phyloP scores from a whole-genome alignment of 1,140 invertebrate species.

The Lutraria rhynchaena region DNA sequence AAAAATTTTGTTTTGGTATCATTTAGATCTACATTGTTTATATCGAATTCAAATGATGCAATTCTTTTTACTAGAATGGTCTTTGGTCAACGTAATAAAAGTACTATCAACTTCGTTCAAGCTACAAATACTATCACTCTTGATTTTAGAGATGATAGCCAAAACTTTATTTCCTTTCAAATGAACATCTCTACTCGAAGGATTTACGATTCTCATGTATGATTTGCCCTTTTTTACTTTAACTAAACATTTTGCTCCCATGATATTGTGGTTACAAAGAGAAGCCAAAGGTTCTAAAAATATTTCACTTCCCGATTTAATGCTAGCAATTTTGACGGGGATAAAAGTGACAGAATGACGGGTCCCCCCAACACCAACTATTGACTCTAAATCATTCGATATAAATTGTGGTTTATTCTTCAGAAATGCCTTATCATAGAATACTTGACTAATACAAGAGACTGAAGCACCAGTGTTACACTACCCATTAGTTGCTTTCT shows the following conservation, averaged over 20 bases:
- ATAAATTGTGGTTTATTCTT: too few species aligned
- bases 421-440: too few species aligned
- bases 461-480: too few species aligned
- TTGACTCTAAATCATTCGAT: too few species aligned
- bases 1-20: slow-evolving; percentile 26
- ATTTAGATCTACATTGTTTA: slow-evolving; percentile 15
- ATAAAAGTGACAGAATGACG: neutral
- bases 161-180: slow-evolving; percentile 33
- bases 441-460: too few species aligned
- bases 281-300: slow-evolving; percentile 14
- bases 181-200: neutral
- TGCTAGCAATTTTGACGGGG: slow-evolving; percentile 7
- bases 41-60: neutral
- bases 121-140: neutral
- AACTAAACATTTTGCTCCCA: slow-evolving; percentile 27
- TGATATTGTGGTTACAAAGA: neutral
- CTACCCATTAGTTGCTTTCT: too few species aligned
- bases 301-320: neutral
- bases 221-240: slow-evolving; percentile 19
- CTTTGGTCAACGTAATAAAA: neutral
- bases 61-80: neutral
- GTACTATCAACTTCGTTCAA: neutral
- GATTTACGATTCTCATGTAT: neutral
- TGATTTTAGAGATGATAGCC: neutral
- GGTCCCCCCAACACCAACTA: too few species aligned